Conservation (phyloP, 2,113 vertebrate genomes). For the Dicaeum eximium region DNA sequence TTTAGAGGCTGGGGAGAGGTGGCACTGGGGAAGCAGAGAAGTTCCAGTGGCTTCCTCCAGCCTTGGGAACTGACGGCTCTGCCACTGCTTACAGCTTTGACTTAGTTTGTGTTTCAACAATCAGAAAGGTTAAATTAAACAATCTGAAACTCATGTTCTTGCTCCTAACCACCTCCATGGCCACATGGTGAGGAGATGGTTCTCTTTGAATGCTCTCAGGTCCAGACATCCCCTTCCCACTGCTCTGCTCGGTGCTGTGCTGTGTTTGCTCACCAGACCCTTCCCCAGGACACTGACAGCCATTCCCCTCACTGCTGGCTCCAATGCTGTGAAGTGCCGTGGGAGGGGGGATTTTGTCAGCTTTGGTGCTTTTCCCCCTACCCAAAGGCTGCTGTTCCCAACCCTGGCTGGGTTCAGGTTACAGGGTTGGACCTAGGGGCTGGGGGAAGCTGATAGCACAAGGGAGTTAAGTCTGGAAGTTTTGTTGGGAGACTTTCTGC, state of each 20-base stretch:
- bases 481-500: not conserved
- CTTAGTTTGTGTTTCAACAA: not conserved
- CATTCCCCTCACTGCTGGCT: rapidly evolving
- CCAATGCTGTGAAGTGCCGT: not conserved
- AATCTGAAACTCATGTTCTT: not conserved
- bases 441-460: not conserved
- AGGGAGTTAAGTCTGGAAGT: not conserved
- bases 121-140: not conserved
- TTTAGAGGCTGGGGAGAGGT: not conserved
- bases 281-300: not conserved
- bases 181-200: not conserved
- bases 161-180: not conserved
- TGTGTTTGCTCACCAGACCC: rapidly evolving
- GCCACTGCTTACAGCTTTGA: not conserved
- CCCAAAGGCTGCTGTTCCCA: not conserved
- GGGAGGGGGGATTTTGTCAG: not conserved
- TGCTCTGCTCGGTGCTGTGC: not conserved
- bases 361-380: not conserved
- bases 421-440: rapidly evolving
- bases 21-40: not conserved
- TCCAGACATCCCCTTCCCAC: not conserved
- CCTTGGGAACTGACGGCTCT: rapidly evolving
- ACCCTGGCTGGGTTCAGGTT: not conserved
- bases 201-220: not conserved
- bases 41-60: not conserved